Percentiles rank a stretch among this genome's conserved stretches.
phyloP scores from a whole-genome alignment of 1,140 invertebrate genomes.

The Ephestia elutella region DNA sequence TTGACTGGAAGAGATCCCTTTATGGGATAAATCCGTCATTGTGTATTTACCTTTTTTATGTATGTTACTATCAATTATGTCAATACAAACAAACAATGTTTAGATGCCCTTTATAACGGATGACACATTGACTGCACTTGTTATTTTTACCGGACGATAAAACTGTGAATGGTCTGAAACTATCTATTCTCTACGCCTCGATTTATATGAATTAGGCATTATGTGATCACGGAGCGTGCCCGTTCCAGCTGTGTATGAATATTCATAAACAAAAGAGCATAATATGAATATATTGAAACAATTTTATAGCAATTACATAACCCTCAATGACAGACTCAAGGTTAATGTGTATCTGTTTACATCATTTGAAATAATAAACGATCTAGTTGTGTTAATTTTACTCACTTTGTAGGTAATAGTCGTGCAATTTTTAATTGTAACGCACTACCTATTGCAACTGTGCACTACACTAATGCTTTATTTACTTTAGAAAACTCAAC shows the following conservation, averaged over 20 bases:
- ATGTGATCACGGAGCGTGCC: not conserved
- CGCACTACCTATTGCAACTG: not conserved
- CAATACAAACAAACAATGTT: too few species aligned
- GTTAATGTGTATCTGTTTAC: conserved; percentile 2
- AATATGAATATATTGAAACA: not conserved
- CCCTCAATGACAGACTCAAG: not conserved
- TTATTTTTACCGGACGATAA: too few species aligned
- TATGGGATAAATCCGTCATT: too few species aligned
- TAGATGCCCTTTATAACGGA: too few species aligned
- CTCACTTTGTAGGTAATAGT: not conserved
- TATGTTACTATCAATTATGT: too few species aligned
- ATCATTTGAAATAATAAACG: conserved; percentile 1
- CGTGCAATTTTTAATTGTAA: conserved; percentile 3
- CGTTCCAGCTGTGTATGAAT: not conserved
- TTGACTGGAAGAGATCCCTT: too few species aligned
- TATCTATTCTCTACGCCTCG: too few species aligned
- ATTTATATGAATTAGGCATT: not conserved
- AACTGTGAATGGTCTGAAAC: too few species aligned
- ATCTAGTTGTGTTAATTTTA: conserved; percentile 1
- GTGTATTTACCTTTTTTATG: too few species aligned
- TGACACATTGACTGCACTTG: too few species aligned
- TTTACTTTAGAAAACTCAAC: not conserved
- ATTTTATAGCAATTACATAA: not conserved
- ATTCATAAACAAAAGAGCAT: not conserved
- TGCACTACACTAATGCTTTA: not conserved